These are phyloP conservation scores for Montipora cactus DNA, from an alignment of 64 coral and sea anemone species.

Conservation along the genomic window DNA sequence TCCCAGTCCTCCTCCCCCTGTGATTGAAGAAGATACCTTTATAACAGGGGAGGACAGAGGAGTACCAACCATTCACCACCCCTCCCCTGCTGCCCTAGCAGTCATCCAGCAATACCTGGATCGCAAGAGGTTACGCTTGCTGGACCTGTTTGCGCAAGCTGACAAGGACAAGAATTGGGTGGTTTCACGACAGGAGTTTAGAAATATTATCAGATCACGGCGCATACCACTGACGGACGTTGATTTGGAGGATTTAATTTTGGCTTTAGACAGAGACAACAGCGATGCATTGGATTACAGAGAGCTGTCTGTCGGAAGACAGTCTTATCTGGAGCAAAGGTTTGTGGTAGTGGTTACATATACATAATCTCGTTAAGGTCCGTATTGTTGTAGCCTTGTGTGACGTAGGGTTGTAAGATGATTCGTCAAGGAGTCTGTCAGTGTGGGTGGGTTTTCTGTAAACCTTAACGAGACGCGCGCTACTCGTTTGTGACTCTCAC, in stretches of 20 bases:
- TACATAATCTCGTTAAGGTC: too few species aligned
- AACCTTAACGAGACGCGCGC: too few species aligned
- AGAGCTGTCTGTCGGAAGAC: conserved; percentile 83
- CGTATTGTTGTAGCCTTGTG: too few species aligned
- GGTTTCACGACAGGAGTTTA: conserved; percentile 82
- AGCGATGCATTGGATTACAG: conserved; percentile 91
- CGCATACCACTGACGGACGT: conserved; percentile 82
- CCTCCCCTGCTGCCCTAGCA: conserved; percentile 86
- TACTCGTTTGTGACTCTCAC: too few species aligned
- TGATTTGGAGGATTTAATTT: conserved; percentile 91
- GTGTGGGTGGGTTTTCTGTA: too few species aligned
- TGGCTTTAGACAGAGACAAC: conserved; percentile 85
- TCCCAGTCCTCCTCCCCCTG: conserved; percentile 37
- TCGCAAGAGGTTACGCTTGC: conserved; percentile 74
- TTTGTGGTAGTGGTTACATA: background rate
- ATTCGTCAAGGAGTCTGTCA: too few species aligned
- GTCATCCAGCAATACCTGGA: conserved; percentile 86
- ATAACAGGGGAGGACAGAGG: conserved; percentile 85
- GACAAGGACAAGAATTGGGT: conserved; percentile 98
- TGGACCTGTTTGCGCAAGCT: conserved; percentile 92
- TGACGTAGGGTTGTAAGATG: too few species aligned
- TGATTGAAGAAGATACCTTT: conserved; percentile 57
- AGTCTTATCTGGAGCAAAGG: conserved; percentile 90
- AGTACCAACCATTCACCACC: conserved; percentile 88
- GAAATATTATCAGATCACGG: conserved; percentile 81